Percentiles rank a stretch among this genome's conserved stretches.
Conservation (phyloP, 2,888 invertebrate species). For the Helobdella robusta region DNA sequence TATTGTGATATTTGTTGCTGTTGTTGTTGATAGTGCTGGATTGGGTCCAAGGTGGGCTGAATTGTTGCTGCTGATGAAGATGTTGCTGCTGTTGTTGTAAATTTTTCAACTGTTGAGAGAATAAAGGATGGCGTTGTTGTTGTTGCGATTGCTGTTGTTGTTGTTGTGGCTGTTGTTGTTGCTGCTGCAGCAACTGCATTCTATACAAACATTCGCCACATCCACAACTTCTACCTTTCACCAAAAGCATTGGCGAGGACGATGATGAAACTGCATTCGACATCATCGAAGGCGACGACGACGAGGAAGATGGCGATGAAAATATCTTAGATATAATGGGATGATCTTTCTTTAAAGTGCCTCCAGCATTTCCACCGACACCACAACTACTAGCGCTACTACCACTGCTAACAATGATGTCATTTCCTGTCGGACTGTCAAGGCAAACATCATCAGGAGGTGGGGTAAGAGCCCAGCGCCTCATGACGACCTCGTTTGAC, state of each 20-base stretch:
- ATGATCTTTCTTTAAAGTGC: slow-evolving; percentile 12
- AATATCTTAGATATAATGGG: slow-evolving; percentile 14
- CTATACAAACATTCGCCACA: neutral
- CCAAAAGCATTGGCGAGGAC: neutral
- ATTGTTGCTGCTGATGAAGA: neutral
- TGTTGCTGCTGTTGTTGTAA: neutral
- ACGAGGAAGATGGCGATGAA: neutral
- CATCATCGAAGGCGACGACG: neutral
- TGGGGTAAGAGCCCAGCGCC: slow-evolving; percentile 3
- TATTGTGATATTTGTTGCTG: no score
- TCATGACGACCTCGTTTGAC: neutral
- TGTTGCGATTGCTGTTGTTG: neutral
- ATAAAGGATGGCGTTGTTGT: neutral
- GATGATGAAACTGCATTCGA: neutral
- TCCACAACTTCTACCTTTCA: no score
- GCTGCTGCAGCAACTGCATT: neutral
- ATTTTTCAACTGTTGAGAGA: neutral
- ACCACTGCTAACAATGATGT: no score
- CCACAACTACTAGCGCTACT: no score
- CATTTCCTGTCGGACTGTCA: no score
- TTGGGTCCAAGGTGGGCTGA: no score
- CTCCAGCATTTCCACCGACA: neutral
- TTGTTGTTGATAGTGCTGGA: no score
- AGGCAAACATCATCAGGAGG: no score
- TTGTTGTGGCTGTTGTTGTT: neutral